Base-by-base conservation (phyloP, 2,113 vertebrate species). In the Setophaga coronata region DNA sequence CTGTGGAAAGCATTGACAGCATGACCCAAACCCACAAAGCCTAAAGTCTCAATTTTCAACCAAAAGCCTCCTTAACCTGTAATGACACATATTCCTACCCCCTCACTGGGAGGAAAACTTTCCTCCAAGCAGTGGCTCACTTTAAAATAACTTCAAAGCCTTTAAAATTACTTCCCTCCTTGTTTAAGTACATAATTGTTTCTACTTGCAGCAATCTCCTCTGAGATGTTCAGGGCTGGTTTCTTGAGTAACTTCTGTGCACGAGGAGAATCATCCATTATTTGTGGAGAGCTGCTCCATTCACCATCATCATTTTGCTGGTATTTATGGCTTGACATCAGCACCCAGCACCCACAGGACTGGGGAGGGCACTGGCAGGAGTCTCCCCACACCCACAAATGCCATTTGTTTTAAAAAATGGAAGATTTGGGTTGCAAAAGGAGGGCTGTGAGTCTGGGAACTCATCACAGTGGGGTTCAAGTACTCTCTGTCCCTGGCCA, bases 161-260 rank as follows among this genome's bases (percentile, higher is more conserved):
- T 90, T 95, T 72, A 62, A 82, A 94, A 56, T 77, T 79, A 73
- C 67, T 72, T 87, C 31, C 28, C n/a, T 92, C 38, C 81, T 94
- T 81, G 8, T 94, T 95, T 93, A 96, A 93, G 65, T 31, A 29
- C 31, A 2, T 76, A 71, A 74, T 85, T 93, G 82, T 83, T 97
- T 97, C 93, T 57, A 45, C 64, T 91, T 62, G 33, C 40, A 69
- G 81, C 45, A 54, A 79, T 87, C 72, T 73, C 62, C 85, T 95
- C 89, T 76, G 14, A 36, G 82, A 54, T 61, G 54, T 17, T 8
- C 58, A 64, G 15, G 77, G 93, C 81, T 91, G 92, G 78, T 71
- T 90, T 91, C 61, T 31, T 74, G 82, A 89, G 57, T 67, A 79
- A 92, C 67, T 85, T 78, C 83, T 48, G n/a, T 28, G 56, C 47